phyloP scores from a whole-genome alignment of 2,888 invertebrate genomes.

The Campoletis raptor region DNA sequence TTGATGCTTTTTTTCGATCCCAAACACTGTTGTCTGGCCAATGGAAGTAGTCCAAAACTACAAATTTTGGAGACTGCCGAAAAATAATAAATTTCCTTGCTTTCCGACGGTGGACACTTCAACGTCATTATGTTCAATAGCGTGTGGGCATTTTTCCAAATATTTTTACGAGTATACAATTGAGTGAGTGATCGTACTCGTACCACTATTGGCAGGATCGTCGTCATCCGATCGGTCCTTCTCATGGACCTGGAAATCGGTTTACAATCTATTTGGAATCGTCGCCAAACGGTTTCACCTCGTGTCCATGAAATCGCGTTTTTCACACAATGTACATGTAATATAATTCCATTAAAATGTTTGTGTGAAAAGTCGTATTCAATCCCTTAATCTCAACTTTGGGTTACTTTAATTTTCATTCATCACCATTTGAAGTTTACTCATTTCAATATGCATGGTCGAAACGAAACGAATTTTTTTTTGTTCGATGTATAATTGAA shows the following conservation, averaged over 20 bases:
- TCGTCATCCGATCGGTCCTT: background rate
- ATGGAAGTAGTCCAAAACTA: background rate
- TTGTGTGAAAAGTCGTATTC: constrained; percentile 59
- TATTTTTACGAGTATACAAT: background rate
- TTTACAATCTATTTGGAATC: constrained; percentile 1
- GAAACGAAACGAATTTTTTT: background rate
- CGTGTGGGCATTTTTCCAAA: constrained; percentile 37
- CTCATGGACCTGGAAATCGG: background rate
- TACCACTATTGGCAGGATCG: background rate
- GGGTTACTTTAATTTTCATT: background rate
- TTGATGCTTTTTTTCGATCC: background rate
- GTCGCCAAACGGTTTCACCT: constrained; percentile 32
- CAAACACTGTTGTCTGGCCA: background rate
- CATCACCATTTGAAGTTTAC: background rate
- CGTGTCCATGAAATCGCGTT: constrained; percentile 29
- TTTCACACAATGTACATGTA: constrained; percentile 78
- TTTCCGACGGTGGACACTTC: background rate
- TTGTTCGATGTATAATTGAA: background rate
- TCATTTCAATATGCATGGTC: background rate
- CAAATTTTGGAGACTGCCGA: background rate
- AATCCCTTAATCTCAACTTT: background rate
- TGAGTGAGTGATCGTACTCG: background rate
- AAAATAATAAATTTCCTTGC: background rate
- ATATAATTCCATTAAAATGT: constrained; percentile 77
- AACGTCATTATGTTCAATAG: background rate